These are phyloP conservation scores for Glaucomys volans DNA, from an alignment of 2,113 vertebrate species.

Conservation along the genomic window DNA sequence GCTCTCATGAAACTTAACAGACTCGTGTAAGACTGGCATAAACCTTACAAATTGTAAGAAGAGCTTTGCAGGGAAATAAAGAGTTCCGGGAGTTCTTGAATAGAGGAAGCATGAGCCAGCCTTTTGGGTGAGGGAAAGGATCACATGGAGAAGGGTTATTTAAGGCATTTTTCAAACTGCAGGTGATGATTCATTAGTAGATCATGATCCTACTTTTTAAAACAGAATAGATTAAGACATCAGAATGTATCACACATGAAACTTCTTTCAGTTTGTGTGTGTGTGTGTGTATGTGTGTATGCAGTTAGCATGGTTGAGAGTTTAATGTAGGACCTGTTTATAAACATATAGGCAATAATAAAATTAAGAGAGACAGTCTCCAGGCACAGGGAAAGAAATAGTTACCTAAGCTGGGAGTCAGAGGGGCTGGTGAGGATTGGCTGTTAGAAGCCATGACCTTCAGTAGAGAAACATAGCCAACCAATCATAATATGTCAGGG, in stretches of 20 bases:
- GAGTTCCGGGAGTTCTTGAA: neutral
- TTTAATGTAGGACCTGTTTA: neutral
- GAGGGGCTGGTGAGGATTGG: neutral
- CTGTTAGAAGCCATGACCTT: neutral
- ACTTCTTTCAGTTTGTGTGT: neutral
- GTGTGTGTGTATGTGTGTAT: too few relatives aligned
- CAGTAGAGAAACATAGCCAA: neutral
- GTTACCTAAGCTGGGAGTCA: neutral
- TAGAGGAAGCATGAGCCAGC: neutral
- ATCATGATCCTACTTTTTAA: neutral
- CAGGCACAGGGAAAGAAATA: neutral
- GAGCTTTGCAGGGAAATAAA: neutral
- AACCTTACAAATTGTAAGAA: neutral
- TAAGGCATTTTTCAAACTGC: conserved; percentile 32
- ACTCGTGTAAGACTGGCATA: neutral
- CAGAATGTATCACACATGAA: neutral
- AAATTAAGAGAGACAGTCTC: neutral
- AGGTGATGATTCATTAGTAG: neutral
- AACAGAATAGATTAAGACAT: neutral
- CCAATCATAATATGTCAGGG: neutral
- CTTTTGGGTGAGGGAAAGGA: neutral
- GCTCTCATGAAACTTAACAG: neutral
- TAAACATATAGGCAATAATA: neutral
- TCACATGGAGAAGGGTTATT: conserved; percentile 1
- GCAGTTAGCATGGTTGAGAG: neutral